A percentile compares a stretch with the other conserved stretches of the same genome.
phyloP scores from a whole-genome alignment of 2,113 vertebrate genomes.

The Myxocyprinus asiaticus region DNA sequence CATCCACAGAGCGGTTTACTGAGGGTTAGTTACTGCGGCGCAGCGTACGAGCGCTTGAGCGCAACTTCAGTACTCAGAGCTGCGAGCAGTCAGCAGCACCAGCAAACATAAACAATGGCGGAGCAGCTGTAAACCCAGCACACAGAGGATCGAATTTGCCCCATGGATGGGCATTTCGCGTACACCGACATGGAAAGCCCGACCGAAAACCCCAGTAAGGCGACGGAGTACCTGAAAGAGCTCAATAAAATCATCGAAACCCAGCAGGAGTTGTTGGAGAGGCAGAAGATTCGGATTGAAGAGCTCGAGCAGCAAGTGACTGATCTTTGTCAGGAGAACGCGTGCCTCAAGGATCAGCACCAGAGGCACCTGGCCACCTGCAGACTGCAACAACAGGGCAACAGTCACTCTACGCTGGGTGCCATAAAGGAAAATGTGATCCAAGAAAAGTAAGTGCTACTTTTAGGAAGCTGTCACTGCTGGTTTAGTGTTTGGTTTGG shows the following conservation, averaged over 20 bases:
- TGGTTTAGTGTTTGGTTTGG: not conserved
- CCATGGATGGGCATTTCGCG: constrained; percentile 70
- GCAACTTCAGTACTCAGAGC: constrained; percentile 61
- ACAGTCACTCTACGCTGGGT: constrained; percentile 64
- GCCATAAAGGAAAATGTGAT: constrained; percentile 78
- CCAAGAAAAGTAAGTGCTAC: constrained; percentile 81
- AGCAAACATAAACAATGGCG: constrained; percentile 64
- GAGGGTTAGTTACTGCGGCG: constrained; percentile 62
- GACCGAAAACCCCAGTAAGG: constrained; percentile 86
- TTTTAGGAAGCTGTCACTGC: constrained; percentile 19
- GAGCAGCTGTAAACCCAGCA: constrained; percentile 51
- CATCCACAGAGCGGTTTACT: constrained; percentile 57
- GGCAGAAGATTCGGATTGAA: constrained; percentile 84
- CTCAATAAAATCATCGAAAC: constrained; percentile 87
- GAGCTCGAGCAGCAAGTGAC: constrained; percentile 89
- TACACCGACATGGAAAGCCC: constrained; percentile 83
- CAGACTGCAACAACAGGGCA: constrained; percentile 76
- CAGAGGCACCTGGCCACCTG: constrained; percentile 89
- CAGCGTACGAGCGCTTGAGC: constrained; percentile 52
- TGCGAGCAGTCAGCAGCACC: constrained; percentile 35
- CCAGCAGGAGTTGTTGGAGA: constrained; percentile 88
- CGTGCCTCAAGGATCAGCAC: constrained; percentile 84
- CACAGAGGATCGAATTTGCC: constrained; percentile 50
- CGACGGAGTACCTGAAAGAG: constrained; percentile 87
- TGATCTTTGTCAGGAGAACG: constrained; percentile 83